Evolutionary conservation across 1,140 invertebrate genomes (phyloP).

Genomic region (Vanessa tameamea): DNA sequence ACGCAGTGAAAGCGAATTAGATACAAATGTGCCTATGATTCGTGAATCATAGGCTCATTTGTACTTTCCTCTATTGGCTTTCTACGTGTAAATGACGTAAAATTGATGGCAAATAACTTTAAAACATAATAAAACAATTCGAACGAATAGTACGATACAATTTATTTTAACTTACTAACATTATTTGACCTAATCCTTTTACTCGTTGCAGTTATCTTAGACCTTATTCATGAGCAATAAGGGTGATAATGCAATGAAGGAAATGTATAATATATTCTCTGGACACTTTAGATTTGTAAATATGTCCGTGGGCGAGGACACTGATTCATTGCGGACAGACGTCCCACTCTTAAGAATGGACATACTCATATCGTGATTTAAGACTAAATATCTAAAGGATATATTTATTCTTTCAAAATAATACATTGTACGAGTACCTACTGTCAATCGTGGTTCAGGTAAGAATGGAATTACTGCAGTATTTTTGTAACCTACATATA

Average conservation of each 20-base stretch:
- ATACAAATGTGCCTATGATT: slow-evolving; percentile 19
- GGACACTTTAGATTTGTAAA: slow-evolving; percentile 56
- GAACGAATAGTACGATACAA: neutral
- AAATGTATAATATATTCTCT: slow-evolving; percentile 37
- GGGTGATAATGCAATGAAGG: slow-evolving; percentile 39
- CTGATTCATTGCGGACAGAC: slow-evolving; percentile 62
- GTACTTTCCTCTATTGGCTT: slow-evolving; percentile 20
- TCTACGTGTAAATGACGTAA: slow-evolving; percentile 15
- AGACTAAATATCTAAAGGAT: neutral
- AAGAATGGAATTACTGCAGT: no score
- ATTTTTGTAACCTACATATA: no score
- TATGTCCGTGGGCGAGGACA: slow-evolving; percentile 62
- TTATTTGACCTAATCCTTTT: neutral
- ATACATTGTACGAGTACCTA: no score
- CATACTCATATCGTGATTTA: neutral
- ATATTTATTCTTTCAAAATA: neutral
- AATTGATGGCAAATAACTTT: no score
- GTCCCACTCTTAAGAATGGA: slow-evolving; percentile 40
- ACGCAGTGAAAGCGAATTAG: slow-evolving; percentile 32
- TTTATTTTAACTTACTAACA: neutral
- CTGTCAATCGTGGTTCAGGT: no score
- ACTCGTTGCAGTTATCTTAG: slow-evolving; percentile 1
- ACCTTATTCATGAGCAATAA: slow-evolving; percentile 35
- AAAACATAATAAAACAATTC: no score
- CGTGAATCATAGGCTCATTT: neutral